Conservation (phyloP, 2,797 vertebrate species). For the Anguilla obscura region DNA sequence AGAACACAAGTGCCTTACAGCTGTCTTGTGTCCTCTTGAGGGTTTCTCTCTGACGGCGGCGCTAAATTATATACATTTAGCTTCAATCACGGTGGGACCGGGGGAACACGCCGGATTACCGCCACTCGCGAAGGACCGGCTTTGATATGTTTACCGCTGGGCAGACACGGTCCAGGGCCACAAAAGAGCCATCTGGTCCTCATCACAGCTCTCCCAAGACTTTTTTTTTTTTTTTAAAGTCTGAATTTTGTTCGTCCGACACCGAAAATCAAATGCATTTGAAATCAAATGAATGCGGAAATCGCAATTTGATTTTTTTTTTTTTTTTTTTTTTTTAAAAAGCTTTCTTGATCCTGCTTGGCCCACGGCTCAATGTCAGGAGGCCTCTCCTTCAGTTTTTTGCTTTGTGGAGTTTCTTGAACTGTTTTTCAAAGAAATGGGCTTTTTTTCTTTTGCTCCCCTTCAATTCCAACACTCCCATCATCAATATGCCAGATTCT, state of each 20-base stretch:
- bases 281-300: not conserved
- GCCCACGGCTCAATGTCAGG: not conserved
- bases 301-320: constrained; percentile 1
- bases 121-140: not conserved
- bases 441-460: not conserved
- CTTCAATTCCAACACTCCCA: not conserved
- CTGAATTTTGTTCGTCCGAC: not conserved
- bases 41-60: not conserved
- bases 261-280: not conserved
- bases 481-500: not conserved
- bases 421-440: not conserved
- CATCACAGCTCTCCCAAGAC: not conserved
- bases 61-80: constrained; percentile 2
- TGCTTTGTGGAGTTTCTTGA: not conserved
- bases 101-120: not conserved
- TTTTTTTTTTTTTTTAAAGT: not conserved
- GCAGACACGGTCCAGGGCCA: not conserved
- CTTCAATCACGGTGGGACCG: not conserved
- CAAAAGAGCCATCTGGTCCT: not conserved
- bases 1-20: not conserved
- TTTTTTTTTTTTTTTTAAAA: not conserved
- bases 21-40: not conserved
- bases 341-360: not conserved
- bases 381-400: not conserved
- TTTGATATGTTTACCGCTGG: not conserved